Percentiles rank a stretch among this genome's conserved stretches.
These are phyloP conservation scores for Etheostoma nigrum DNA, from an alignment of 2,797 vertebrate genomes.

Conservation along the genomic window DNA sequence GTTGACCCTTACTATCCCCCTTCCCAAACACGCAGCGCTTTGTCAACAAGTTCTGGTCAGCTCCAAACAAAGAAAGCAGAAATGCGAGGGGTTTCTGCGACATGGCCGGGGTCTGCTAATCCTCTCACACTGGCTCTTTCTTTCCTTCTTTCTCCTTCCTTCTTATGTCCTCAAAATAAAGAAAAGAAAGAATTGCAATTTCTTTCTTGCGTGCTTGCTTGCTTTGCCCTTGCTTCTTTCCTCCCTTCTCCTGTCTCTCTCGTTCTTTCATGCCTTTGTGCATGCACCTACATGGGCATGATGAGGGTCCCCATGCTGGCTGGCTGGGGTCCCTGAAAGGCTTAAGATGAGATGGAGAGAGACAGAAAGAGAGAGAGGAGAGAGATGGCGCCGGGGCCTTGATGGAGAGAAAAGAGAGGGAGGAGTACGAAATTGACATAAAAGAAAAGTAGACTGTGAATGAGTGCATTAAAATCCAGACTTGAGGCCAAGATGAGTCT, in stretches of 20 bases:
- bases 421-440: conserved; percentile 74
- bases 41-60: conserved; percentile 95
- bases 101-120: conserved; percentile 92
- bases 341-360: conserved; percentile 70
- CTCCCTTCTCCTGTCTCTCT: conserved; percentile 71
- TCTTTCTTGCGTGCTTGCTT: conserved; percentile 76
- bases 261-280: conserved; percentile 83
- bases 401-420: conserved; percentile 70
- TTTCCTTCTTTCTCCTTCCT: conserved; percentile 83
- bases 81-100: conserved; percentile 91
- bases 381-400: conserved; percentile 60
- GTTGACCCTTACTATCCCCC: conserved; percentile 83
- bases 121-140: conserved; percentile 89
- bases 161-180: conserved; percentile 77
- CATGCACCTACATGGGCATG: conserved; percentile 79
- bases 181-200: conserved; percentile 87
- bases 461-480: conserved; percentile 71
- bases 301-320: conserved; percentile 79
- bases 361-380: conserved; percentile 47
- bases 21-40: conserved; percentile 87
- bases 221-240: conserved; percentile 71
- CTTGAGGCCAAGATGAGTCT: conserved; percentile 64
- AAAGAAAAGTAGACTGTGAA: conserved; percentile 69
- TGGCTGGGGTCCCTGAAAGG: conserved; percentile 75
- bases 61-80: conserved; percentile 90